phyloP scores from a whole-genome alignment of 2,888 invertebrate species.

The Slavum lentiscoides region DNA sequence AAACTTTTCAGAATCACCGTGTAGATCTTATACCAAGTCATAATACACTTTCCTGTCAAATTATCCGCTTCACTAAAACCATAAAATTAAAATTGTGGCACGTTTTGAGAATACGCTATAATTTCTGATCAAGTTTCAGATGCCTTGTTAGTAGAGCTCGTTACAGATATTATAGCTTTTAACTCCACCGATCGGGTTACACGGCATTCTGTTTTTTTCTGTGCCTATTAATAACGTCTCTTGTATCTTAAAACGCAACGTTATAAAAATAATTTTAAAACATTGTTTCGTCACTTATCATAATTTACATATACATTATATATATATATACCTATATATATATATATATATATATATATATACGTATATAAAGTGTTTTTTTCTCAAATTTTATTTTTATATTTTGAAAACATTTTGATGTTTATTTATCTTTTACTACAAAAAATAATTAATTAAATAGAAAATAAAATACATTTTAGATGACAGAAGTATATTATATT shows the following conservation, averaged over 20 bases:
- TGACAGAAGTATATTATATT: too few species aligned
- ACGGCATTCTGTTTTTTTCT: not conserved
- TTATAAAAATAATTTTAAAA: slow-evolving; percentile 58
- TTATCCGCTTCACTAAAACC: slow-evolving; percentile 8
- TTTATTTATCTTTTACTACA: slow-evolving; percentile 69
- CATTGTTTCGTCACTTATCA: too few species aligned
- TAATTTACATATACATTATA: too few species aligned
- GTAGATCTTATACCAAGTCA: not conserved
- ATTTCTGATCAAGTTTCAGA: slow-evolving; percentile 41
- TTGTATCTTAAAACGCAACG: slow-evolving; percentile 75
- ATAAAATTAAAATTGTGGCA: slow-evolving; percentile 41
- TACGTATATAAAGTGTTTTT: too few species aligned
- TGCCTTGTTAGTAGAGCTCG: slow-evolving; percentile 40
- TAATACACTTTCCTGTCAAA: slow-evolving; percentile 24
- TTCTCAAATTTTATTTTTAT: too few species aligned
- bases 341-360: too few species aligned
- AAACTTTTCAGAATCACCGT: not conserved
- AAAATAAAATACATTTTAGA: too few species aligned
- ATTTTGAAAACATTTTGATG: too few species aligned
- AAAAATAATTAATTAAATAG: not conserved
- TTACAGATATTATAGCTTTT: slow-evolving; percentile 38
- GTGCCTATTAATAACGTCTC: slow-evolving; percentile 63
- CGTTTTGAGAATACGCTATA: slow-evolving; percentile 15
- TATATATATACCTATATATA: too few species aligned
- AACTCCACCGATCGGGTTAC: slow-evolving; percentile 33